phyloP scores from a whole-genome alignment of 53 echinoderm and acorn worm genomes.

The Holothuria scabra region DNA sequence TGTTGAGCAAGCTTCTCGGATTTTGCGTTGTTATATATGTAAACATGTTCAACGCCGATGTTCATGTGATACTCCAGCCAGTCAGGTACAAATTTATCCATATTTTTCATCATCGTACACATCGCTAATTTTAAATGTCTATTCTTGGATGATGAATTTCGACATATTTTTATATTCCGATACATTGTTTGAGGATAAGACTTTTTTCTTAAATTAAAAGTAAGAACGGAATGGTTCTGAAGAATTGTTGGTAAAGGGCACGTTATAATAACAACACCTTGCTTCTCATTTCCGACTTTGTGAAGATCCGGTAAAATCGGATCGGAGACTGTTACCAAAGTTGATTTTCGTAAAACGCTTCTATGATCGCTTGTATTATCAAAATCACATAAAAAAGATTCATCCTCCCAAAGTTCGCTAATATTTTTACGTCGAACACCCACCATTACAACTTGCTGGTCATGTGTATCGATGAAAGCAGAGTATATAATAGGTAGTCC shows the following conservation, averaged over 20 bases:
- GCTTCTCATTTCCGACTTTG: conserved; percentile 59
- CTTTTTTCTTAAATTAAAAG: not conserved
- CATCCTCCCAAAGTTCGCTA: conserved; percentile 50
- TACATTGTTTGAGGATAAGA: conserved; percentile 2
- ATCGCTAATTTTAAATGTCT: conserved; percentile 38
- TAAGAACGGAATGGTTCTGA: not conserved
- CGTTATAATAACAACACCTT: conserved; percentile 63
- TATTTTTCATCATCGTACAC: conserved; percentile 73
- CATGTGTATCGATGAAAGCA: conserved; percentile 50
- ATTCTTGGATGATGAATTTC: not conserved
- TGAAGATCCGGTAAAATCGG: conserved; percentile 64
- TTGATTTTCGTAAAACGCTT: not conserved
- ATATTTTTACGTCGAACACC: conserved; percentile 58
- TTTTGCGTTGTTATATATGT: conserved; percentile 70
- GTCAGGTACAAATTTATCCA: conserved; percentile 53
- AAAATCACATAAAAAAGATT: conserved; percentile 62
- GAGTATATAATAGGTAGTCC: conserved; percentile 67
- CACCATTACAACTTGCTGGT: conserved; percentile 47
- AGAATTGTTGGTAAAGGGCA: conserved; percentile 61
- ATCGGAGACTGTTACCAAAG: conserved; percentile 53
- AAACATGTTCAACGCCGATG: conserved; percentile 69
- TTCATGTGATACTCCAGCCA: conserved; percentile 68
- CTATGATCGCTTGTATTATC: not conserved
- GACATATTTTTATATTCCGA: conserved; percentile 51
- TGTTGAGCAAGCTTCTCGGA: conserved; percentile 25